Conservation (phyloP, 2,888 invertebrate genomes). For the Drosophila cognata region DNA sequence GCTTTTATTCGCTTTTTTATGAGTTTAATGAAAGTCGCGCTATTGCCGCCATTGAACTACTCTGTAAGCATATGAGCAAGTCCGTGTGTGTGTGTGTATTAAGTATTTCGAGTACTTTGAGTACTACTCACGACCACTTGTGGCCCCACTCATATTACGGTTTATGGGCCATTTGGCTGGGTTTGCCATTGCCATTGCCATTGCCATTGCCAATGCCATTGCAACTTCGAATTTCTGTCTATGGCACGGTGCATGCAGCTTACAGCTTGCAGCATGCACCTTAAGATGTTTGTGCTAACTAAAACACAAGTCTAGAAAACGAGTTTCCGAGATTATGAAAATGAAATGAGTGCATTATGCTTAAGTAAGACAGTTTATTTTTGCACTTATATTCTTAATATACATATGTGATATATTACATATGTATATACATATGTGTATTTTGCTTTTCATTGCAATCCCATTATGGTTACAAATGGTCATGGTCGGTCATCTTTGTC, state of each 20-base stretch:
- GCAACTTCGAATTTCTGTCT: neutral
- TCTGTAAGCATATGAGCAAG: slow-evolving; percentile 23
- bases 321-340: neutral
- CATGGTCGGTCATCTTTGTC: neutral
- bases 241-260: slow-evolving; percentile 14
- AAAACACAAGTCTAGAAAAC: neutral
- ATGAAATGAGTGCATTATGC: neutral
- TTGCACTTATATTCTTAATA: neutral
- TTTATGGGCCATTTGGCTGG: slow-evolving; percentile 47
- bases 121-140: slow-evolving; percentile 30
- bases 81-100: neutral
- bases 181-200: slow-evolving; percentile 27
- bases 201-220: slow-evolving; percentile 17
- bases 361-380: neutral
- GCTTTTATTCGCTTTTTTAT: slow-evolving; percentile 50
- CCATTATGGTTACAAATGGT: neutral
- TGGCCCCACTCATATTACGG: slow-evolving; percentile 20
- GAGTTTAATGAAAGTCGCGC: slow-evolving; percentile 63
- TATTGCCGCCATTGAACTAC: slow-evolving; percentile 46
- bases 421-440: neutral
- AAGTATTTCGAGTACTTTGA: slow-evolving; percentile 20
- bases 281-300: slow-evolving; percentile 11
- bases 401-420: neutral
- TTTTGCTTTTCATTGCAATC: neutral
- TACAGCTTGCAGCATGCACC: slow-evolving; percentile 22